phyloP scores from a whole-genome alignment of 2,797 vertebrate genomes.

The Poliocrania exsul region DNA sequence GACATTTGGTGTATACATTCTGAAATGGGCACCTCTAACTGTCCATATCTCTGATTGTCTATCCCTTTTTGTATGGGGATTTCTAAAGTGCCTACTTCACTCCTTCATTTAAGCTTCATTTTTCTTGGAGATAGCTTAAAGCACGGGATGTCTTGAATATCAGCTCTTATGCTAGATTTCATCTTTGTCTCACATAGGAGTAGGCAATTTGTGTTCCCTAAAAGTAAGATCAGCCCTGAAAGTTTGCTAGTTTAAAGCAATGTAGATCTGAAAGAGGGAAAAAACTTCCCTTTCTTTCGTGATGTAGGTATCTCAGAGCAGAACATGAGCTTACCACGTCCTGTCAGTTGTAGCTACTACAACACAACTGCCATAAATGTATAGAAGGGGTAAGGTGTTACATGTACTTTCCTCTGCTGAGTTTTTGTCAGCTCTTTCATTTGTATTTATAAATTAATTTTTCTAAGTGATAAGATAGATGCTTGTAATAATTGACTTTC shows the following conservation, averaged over 20 bases:
- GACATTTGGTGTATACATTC: constrained; percentile 14
- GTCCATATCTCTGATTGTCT: not conserved
- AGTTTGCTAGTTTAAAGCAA: not conserved
- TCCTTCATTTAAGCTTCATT: constrained; percentile 16
- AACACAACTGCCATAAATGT: not conserved
- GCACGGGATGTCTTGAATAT: constrained; percentile 26
- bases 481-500: not conserved
- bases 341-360: not conserved
- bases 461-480: not conserved
- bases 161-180: not conserved
- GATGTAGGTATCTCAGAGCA: not conserved
- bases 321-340: not conserved
- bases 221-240: not conserved
- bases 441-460: not conserved
- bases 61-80: not conserved
- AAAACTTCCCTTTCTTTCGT: not conserved
- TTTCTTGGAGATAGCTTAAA: constrained; percentile 53
- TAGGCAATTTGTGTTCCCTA: not conserved
- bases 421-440: not conserved
- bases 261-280: not conserved
- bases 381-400: not conserved
- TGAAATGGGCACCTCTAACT: constrained; percentile 13
- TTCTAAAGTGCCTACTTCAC: not conserved
- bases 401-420: not conserved
- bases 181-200: constrained; percentile 1